Evolutionary conservation across 1,140 invertebrate genomes (phyloP), one percentile per base, ranked within the genome.

Genomic region (Drosophila pachea): DNA sequence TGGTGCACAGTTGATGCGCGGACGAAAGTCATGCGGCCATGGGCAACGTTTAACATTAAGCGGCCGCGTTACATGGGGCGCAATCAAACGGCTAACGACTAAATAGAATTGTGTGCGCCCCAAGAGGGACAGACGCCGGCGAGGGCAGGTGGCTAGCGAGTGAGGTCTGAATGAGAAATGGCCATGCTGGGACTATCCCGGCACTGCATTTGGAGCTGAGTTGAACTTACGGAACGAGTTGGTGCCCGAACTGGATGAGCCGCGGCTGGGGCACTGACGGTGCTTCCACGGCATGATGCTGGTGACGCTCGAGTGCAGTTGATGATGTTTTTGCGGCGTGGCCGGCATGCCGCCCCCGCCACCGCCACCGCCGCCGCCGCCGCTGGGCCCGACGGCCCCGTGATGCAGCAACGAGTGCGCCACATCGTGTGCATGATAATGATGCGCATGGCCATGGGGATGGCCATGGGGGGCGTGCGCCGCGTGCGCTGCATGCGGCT

Each of bases 221-320:
- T n/a, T 35, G 8, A 55, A 89, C 84, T 89, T 86, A 89, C 88
- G 87, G 59, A 89, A 89, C 36, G 84, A 88, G 43, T 87, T 89
- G 29, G 88, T 89, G 65, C 84, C 88, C 40, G 88, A 89, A 47
- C 88, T 89, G 55, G 88, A 89, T 43, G 87, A 89, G 35, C 86
- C 84, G 43, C 88, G 76, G 62, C 88, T 89, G 56, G 88, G 88
- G 71, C 88, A 88, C 53, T 89, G 88, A 49, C 88, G 75, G 68
- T 89, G 88, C 55, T 89, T 89, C 88, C 88, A 89, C 7, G 88
- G 88, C 86, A 89, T 89, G 45, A 88, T 88, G 77, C 87, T 88
- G 11, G 83, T 87, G 33, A 87, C 73, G 68, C 82, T 86, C 52
- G 79, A 84, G 58, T 87, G 81, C 48, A 82, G 73, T 64, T 84